A percentile compares a stretch with the other conserved stretches of the same genome.
These are phyloP conservation scores for Melanostigma gelatinosum DNA, from an alignment of 2,113 vertebrate species.

Conservation along the genomic window DNA sequence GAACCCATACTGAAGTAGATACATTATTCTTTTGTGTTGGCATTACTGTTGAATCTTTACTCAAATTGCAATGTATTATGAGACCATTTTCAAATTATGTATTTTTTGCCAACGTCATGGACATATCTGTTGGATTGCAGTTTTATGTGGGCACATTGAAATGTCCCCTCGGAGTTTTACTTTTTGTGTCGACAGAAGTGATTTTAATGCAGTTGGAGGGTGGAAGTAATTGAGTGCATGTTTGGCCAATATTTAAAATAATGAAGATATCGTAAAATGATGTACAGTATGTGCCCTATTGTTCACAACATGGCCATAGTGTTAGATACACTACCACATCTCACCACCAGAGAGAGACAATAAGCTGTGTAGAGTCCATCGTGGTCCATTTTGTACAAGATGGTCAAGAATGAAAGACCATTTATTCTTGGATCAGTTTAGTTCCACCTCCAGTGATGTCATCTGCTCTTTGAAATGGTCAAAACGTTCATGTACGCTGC, in stretches of 20 bases:
- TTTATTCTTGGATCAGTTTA: conserved; percentile 2
- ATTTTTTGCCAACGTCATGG: too few species aligned
- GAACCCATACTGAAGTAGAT: neutral
- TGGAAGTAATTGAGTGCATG: neutral
- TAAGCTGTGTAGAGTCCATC: neutral
- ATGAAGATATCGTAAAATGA: neutral
- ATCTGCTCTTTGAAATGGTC: conserved; percentile 10
- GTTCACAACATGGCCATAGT: neutral
- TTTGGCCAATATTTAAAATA: neutral
- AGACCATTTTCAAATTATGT: too few species aligned
- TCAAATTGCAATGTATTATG: neutral
- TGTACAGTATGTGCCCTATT: neutral
- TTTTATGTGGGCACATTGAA: neutral
- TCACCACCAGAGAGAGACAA: conserved; percentile 56
- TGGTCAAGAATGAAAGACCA: neutral
- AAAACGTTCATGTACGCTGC: neutral
- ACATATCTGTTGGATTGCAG: neutral
- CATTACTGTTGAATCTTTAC: conserved; percentile 18
- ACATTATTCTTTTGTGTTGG: conserved; percentile 16
- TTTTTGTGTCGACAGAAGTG: neutral
- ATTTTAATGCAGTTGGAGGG: neutral
- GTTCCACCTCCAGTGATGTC: conserved; percentile 1
- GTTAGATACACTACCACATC: conserved; percentile 26
- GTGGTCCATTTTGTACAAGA: conserved; percentile 18
- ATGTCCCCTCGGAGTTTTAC: neutral